Conservation (phyloP, 1,140 invertebrate species). For the Aphaenogaster ashmeadi region DNA sequence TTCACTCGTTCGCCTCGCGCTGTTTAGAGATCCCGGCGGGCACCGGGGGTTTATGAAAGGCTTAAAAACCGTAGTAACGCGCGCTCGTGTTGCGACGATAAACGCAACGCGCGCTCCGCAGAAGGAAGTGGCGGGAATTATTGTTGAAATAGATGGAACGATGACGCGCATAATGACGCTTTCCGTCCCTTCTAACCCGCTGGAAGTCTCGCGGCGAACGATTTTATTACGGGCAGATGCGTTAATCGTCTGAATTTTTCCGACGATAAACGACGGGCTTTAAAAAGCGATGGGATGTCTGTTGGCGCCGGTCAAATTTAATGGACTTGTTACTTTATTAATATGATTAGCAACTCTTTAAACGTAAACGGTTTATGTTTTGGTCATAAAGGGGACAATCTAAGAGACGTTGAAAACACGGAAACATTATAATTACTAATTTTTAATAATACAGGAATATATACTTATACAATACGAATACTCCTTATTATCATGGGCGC, state of each 20-base stretch:
- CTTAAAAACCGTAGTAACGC: conserved; percentile 71
- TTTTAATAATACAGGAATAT: neutral
- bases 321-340: conserved; percentile 27
- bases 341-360: neutral
- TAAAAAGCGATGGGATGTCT: conserved; percentile 11
- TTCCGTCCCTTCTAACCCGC: neutral
- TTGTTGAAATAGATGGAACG: conserved; percentile 31
- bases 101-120: conserved; percentile 18
- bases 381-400: neutral
- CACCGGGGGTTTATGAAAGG: conserved; percentile 69
- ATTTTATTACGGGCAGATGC: conserved; percentile 19
- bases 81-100: conserved; percentile 62
- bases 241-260: conserved; percentile 32
- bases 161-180: neutral
- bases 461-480: neutral
- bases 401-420: neutral
- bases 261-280: conserved; percentile 1
- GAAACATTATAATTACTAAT: neutral
- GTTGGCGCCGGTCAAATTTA: conserved; percentile 24
- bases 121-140: conserved; percentile 49
- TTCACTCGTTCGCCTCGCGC: conserved; percentile 70
- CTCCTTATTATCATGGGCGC: too few species aligned
- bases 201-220: neutral
- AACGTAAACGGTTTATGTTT: neutral
- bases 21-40: conserved; percentile 69